Conservation (phyloP, 2,888 invertebrate genomes). For the Galeopsomyia nigrocyanea region DNA sequence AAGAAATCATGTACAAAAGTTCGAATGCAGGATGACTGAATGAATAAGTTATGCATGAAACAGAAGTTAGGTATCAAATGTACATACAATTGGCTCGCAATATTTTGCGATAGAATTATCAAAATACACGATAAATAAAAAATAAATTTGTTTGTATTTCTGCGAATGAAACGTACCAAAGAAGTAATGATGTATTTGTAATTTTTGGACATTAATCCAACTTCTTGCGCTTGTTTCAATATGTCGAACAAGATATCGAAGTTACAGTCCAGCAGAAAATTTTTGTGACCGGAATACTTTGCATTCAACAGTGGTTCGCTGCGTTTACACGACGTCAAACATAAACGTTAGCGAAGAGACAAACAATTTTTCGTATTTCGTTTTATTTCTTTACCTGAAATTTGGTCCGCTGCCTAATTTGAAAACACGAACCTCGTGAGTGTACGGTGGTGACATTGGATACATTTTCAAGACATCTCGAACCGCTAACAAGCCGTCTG, state of each 20-base stretch:
- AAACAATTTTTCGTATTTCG: slow-evolving; percentile 48
- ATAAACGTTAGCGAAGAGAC: not conserved
- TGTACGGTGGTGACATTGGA: slow-evolving; percentile 67
- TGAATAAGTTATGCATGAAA: no score
- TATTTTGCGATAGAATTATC: no score
- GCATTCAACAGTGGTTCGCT: slow-evolving; percentile 73
- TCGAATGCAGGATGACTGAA: no score
- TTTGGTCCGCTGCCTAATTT: slow-evolving; percentile 76
- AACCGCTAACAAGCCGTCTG: slow-evolving; percentile 79
- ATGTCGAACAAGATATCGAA: slow-evolving; percentile 73
- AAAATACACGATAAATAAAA: no score
- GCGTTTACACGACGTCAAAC: slow-evolving; percentile 59
- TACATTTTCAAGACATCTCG: slow-evolving; percentile 81
- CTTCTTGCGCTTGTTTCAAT: slow-evolving; percentile 84
- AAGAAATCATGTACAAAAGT: no score
- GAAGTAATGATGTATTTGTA: slow-evolving; percentile 85
- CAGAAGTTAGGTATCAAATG: no score
- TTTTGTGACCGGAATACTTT: slow-evolving; percentile 77
- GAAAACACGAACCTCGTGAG: slow-evolving; percentile 74
- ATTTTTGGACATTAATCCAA: slow-evolving; percentile 85
- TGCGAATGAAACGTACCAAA: slow-evolving; percentile 67
- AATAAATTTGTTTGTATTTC: no score
- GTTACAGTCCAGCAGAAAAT: slow-evolving; percentile 82
- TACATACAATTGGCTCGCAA: no score
- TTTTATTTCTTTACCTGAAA: slow-evolving; percentile 72